Evolutionary conservation across 2,888 invertebrate species (phyloP), one percentile per base, ranked within the genome.

Genomic region (Dusona sp.): DNA sequence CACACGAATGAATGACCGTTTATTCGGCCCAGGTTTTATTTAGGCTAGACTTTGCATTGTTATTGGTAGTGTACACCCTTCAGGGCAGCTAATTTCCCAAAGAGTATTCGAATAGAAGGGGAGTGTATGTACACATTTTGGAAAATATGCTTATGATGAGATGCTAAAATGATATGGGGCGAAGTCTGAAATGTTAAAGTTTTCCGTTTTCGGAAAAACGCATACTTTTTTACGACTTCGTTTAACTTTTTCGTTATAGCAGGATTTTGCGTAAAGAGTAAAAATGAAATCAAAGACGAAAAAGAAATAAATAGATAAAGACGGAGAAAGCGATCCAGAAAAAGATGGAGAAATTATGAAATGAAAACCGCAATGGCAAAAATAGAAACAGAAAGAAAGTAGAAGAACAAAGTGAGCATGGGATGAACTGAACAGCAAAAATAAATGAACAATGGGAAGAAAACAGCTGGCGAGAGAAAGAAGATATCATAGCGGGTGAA

Each of bases 21-120:
- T 19, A 73, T 73, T 73, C 70, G 51, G 29, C 16, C 38, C 48
- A 38, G 25, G 42, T 65, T 77, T 83, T 48, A 83, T 78, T 78
- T 70, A 42, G 65, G 42, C 72, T 22, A 78, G 64, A 72, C 83
- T 72, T 72, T 54, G 22, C 64, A 38, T 65, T 65, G 51, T 78
- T 19, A 72, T 65, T 16, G 25, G 70, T 29, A 78, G 48, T 54
- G 2, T 11, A 36, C n/a, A 48, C 51, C 8, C 25, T 29, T 29
- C 65, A 38, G 29, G 29, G 13, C 33, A 29, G 16, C 64, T 19
- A n/a, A 64, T 29, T 64, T 11, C 11, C 36, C 22, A 33, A 36
- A 33, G 22, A 36, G 11, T 4, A 22, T 45, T 25, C 61, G 4
- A 36, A 79, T 79, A 25, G 36, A 42, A 64, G 29, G 29, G 36